Percentiles rank a stretch among this genome's conserved stretches.
Evolutionary conservation across 2,888 invertebrate species (phyloP).

Genomic region (Nephrotoma flavescens): DNA sequence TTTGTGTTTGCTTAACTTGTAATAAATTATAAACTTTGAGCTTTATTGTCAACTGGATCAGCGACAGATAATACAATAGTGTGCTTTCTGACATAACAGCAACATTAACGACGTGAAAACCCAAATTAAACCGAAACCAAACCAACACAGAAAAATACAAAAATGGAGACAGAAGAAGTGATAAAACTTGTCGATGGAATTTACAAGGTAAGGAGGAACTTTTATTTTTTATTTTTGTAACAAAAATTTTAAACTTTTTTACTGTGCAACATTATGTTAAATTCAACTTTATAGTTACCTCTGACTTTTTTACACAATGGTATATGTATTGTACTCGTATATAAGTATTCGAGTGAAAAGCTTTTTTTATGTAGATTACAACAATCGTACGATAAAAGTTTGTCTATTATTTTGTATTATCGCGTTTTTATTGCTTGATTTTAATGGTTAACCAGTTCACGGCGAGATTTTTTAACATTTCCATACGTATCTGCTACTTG

Average conservation of each 20-base stretch:
- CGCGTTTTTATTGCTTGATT: too few species aligned
- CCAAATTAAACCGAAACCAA: neutral
- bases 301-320: neutral
- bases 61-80: neutral
- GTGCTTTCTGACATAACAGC: neutral
- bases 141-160: neutral
- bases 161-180: slow-evolving; percentile 7
- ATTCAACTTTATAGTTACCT: neutral
- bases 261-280: neutral
- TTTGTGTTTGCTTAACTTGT: neutral
- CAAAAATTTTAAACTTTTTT: neutral
- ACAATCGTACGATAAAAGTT: neutral
- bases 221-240: neutral
- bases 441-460: too few species aligned
- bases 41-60: neutral
- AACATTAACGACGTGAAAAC: neutral
- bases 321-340: neutral
- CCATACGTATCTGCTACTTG: too few species aligned
- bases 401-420: too few species aligned
- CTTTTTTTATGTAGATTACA: neutral
- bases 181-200: slow-evolving; percentile 7
- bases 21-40: neutral
- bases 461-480: too few species aligned
- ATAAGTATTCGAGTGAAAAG: neutral
- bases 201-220: neutral